These are phyloP conservation scores for Clarias macrocephalus DNA, from an alignment of 2,113 vertebrate genomes.

Conservation along the genomic window DNA sequence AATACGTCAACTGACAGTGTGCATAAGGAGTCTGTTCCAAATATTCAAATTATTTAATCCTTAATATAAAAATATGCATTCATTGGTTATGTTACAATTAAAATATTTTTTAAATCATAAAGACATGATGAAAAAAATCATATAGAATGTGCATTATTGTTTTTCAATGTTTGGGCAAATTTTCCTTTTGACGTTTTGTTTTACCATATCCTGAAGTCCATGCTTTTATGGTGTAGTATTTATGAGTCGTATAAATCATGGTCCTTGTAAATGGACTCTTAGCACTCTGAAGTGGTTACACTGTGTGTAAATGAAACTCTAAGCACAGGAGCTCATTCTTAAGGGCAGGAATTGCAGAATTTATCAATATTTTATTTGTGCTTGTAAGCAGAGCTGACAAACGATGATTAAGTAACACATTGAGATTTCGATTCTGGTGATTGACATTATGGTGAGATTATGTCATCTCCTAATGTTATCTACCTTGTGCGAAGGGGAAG, in stretches of 20 bases:
- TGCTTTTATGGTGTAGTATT: slow-evolving; percentile 20
- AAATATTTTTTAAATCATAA: not conserved
- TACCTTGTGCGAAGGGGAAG: not conserved
- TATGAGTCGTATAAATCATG: not conserved
- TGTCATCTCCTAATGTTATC: not conserved
- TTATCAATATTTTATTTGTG: slow-evolving; percentile 40
- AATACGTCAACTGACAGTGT: too few species aligned
- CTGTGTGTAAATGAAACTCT: slow-evolving; percentile 14
- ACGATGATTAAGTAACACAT: not conserved
- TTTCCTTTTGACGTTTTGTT: not conserved
- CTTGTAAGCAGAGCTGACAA: slow-evolving; percentile 2
- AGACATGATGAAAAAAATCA: not conserved
- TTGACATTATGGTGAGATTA: not conserved
- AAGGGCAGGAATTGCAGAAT: slow-evolving; percentile 13
- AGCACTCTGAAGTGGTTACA: slow-evolving; percentile 25
- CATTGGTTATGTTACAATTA: not conserved
- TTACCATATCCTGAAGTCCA: not conserved
- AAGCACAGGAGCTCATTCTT: slow-evolving; percentile 17
- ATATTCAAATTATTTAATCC: not conserved
- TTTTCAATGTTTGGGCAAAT: not conserved
- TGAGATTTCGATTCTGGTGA: slow-evolving; percentile 1
- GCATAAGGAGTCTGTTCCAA: not conserved
- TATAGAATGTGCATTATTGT: not conserved
- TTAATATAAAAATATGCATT: not conserved
- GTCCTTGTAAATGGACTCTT: slow-evolving; percentile 15